A percentile compares a stretch with the other conserved stretches of the same genome.
Evolutionary conservation across 2,113 vertebrate species (phyloP).

Genomic region (Myiopsitta monachus): DNA sequence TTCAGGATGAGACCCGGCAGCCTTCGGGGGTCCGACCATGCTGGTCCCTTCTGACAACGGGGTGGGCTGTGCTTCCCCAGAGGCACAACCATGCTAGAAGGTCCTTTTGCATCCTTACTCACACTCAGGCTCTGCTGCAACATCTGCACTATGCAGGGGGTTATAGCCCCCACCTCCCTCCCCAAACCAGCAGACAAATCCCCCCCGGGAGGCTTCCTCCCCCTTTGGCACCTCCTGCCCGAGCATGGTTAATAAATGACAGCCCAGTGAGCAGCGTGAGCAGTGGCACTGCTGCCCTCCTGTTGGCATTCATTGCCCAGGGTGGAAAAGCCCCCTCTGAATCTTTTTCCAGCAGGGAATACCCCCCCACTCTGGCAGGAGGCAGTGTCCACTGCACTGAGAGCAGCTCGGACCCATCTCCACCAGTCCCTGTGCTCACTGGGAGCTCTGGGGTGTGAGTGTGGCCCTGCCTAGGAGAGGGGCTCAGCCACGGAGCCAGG

Average conservation of each 20-base stretch:
- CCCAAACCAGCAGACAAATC: neutral
- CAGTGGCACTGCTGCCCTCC: accelerated
- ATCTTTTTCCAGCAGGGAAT: neutral
- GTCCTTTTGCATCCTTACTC: neutral
- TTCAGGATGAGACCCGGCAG: neutral
- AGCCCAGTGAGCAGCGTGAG: accelerated
- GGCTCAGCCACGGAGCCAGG: neutral
- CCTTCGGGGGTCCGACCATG: neutral
- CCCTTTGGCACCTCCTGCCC: neutral
- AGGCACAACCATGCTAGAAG: neutral
- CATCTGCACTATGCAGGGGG: neutral
- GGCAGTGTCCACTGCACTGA: neutral
- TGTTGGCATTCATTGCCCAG: neutral
- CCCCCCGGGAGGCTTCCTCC: neutral
- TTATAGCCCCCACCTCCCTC: neutral
- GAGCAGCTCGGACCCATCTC: neutral
- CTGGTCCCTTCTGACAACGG: accelerated
- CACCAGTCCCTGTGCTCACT: accelerated
- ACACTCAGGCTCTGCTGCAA: neutral
- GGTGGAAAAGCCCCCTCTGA: accelerated
- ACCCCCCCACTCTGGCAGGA: neutral
- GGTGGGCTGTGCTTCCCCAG: accelerated
- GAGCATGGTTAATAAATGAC: accelerated
- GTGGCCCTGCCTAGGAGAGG: neutral
- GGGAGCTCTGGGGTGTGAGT: neutral